These are phyloP conservation scores for Chrysaora quinquecirrha DNA, from an alignment of 30 jellyfish, hydroid and myxozoan species.

Conservation along the genomic window DNA sequence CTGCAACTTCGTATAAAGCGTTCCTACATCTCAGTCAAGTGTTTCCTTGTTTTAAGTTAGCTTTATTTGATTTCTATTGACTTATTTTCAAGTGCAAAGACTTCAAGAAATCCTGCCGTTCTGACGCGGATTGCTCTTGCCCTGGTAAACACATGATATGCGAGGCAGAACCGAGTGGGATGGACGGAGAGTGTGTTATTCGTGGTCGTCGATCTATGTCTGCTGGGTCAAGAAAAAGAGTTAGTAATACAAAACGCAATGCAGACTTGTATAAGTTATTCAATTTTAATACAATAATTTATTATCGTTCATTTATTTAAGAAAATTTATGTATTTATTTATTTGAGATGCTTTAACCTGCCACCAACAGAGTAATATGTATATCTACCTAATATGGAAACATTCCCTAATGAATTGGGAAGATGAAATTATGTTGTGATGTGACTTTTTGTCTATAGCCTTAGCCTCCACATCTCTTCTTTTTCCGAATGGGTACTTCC, in stretches of 20 bases:
- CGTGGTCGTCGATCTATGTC: neutral
- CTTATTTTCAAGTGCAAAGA: slow-evolving; percentile 22
- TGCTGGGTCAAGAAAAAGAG: neutral
- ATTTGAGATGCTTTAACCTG: neutral
- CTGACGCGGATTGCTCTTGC: slow-evolving; percentile 57
- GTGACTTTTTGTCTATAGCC: too few species aligned
- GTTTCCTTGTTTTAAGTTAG: neutral
- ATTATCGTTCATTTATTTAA: neutral
- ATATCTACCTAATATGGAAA: neutral
- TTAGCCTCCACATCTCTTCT: too few species aligned
- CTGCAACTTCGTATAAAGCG: too few species aligned
- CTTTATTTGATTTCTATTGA: neutral
- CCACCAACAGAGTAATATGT: neutral
- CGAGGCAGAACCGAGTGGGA: slow-evolving; percentile 50
- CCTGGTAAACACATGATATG: slow-evolving; percentile 45
- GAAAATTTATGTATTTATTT: slow-evolving; percentile 1
- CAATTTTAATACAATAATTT: neutral
- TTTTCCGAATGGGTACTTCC: too few species aligned
- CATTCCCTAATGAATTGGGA: neutral
- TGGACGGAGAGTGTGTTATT: slow-evolving; percentile 33
- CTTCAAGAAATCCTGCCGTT: slow-evolving; percentile 40
- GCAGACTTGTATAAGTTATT: neutral
- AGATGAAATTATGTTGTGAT: too few species aligned
- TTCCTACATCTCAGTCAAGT: too few species aligned
- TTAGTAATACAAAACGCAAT: neutral